Evolutionary conservation across 2,888 invertebrate species (phyloP).

Genomic region (Lepeophtheirus nordmannii): DNA sequence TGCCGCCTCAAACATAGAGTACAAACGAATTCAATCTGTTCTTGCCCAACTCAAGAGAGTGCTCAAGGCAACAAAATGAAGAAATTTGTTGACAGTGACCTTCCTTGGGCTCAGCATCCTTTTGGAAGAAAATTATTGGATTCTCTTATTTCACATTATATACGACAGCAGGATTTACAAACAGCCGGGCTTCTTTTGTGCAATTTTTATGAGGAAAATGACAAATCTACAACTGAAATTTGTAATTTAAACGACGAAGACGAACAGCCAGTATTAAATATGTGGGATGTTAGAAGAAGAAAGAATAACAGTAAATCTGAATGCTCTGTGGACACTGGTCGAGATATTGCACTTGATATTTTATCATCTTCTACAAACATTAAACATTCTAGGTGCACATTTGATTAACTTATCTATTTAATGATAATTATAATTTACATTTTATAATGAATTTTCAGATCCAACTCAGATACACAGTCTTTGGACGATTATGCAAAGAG

Average conservation of each 20-base stretch:
- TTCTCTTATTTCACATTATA: background rate
- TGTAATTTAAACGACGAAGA: background rate
- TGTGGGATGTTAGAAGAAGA: conserved; percentile 11
- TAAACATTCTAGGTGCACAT: background rate
- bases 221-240: background rate
- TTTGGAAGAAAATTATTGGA: conserved; percentile 5
- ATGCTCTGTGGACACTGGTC: conserved; percentile 1
- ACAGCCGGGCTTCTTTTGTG: conserved; percentile 10
- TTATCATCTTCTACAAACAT: background rate
- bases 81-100: background rate
- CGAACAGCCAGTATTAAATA: background rate
- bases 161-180: conserved; percentile 9
- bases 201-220: background rate
- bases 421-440: background rate
- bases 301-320: conserved; percentile 21
- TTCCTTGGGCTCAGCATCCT: conserved; percentile 15
- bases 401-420: too few relatives aligned
- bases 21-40: background rate
- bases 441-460: background rate
- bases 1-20: background rate
- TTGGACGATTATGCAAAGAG: background rate
- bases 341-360: background rate
- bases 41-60: background rate
- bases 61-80: background rate
- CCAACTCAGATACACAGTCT: background rate